Evolutionary conservation across 2,888 invertebrate species (phyloP), one percentile per base, ranked within the genome.

Genomic region (Theretra japonica): DNA sequence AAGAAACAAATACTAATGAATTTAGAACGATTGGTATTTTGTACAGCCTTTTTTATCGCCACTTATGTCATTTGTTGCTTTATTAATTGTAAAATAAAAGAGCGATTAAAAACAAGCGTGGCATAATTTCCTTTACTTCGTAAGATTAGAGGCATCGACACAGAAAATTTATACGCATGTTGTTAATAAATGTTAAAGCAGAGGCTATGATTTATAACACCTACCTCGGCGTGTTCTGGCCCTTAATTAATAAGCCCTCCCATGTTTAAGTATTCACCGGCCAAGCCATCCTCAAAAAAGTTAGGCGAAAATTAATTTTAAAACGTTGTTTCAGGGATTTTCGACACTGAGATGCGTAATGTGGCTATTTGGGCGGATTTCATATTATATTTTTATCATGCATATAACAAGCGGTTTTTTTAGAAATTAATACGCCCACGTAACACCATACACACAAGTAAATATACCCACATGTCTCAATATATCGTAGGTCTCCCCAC

Each of bases 191-290:
- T 62, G 11, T 30, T 60, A 30, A 60, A 33, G n/a, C 21, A 8
- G 8, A 30, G 62, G n/a, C 21, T 15, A 62, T 33, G 33, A 60
- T 60, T 62, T 62, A 41, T 41, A 4, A 41, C 62, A 62, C 41
- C 62, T 41, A 41, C 21, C 15, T 62, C 21, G 11, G 41, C 62
- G 15, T 41, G 62, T 41, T 53, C 19, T 41, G 62, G 41, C 11
- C 62, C 62, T 62, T 62, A 62, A 21, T 65, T 65, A 65, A 65
- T 65, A 41, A 65, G 62, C 11, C 62, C 33, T 41, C 62, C 41
- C 62, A 65, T 65, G 21, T 41, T 65, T 65, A 65, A 65, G 17
- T 48, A 65, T 65, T 65, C 48, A 65, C 17, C 48, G 17, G 41
- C 23, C 41, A 23, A 65, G 41, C 65, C 48, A 25, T 23, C 23